Evolutionary conservation across 2,113 vertebrate species (phyloP), one percentile per base, ranked within the genome.

Genomic region (Xiphophorus couchianus): DNA sequence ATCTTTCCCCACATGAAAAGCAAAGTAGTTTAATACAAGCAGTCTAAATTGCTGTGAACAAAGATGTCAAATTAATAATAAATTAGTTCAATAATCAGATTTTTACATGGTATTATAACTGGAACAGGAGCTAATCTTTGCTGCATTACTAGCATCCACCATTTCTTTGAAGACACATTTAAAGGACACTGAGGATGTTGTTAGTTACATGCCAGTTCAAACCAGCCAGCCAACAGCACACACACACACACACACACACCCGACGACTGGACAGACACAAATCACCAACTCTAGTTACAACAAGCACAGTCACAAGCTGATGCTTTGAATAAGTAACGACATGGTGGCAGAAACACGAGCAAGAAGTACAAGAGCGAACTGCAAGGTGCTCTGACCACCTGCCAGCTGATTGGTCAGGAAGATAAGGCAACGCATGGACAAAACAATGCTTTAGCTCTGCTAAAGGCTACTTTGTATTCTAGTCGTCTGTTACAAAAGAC

Each of bases 251-350:
- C 14, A 68, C 22, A 54, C 60, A 29, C 66, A 33, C 27, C 19
- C 19, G n/a, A 1, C 4, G 15, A n/a, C 62, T 48, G 65, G 27
- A 42, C 33, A 82, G 65, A 75, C 74, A 73, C 39, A 82, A 77
- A 62, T 83, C 73, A 74, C 51, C 71, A 84, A 90, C 89, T 89
- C 90, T 87, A 68, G 86, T 92, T 90, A 91, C 89, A 88, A 61
- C 84, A 65, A 58, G 78, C 84, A 60, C 66, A 63, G 85, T 80
- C 84, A 65, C 78, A 71, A 81, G 51, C 84, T 77, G 68, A 61
- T 68, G 76, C 86, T 76, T 81, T 93, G 88, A 93, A 93, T 93
- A 91, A 93, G 86, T 92, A 91, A 93, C 84, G 69, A 89, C 78
- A 51, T 58, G 80, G 77, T 60, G 73, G 62, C 71, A 71, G 92